Conservation (phyloP, 2,113 vertebrate species). For the Eulemur rufifrons region DNA sequence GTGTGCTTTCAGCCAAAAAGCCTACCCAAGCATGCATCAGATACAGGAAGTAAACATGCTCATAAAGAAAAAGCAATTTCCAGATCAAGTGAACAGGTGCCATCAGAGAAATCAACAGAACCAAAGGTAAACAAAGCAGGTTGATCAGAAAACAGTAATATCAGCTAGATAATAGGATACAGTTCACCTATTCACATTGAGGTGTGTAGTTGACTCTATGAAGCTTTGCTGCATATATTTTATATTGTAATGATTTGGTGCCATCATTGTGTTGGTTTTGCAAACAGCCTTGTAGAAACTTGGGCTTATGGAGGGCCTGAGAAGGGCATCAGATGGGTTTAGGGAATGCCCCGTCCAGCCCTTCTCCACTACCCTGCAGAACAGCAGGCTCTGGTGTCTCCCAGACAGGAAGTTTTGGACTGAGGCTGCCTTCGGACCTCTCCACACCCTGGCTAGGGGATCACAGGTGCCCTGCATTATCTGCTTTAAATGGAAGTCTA, state of each 20-base stretch:
- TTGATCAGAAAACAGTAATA: not conserved
- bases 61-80: conserved; percentile 62
- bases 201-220: not conserved
- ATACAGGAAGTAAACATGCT: conserved; percentile 54
- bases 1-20: conserved; percentile 75
- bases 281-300: not conserved
- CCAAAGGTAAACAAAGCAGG: conserved; percentile 72
- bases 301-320: not conserved
- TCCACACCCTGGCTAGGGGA: not conserved
- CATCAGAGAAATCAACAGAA: conserved; percentile 42
- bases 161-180: not conserved
- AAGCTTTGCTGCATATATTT: not conserved
- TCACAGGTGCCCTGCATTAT: not conserved
- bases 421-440: not conserved
- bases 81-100: conserved; percentile 37
- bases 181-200: accelerated
- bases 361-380: no score
- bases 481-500: not conserved
- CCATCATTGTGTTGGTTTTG: not conserved
- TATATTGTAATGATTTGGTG: not conserved
- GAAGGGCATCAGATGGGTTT: not conserved
- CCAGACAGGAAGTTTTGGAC: not conserved
- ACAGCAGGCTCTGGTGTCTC: not conserved
- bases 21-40: conserved; percentile 28
- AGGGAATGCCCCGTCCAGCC: accelerated